Evolutionary conservation across 2,113 vertebrate species (phyloP).

Genomic region (Pagrus major): DNA sequence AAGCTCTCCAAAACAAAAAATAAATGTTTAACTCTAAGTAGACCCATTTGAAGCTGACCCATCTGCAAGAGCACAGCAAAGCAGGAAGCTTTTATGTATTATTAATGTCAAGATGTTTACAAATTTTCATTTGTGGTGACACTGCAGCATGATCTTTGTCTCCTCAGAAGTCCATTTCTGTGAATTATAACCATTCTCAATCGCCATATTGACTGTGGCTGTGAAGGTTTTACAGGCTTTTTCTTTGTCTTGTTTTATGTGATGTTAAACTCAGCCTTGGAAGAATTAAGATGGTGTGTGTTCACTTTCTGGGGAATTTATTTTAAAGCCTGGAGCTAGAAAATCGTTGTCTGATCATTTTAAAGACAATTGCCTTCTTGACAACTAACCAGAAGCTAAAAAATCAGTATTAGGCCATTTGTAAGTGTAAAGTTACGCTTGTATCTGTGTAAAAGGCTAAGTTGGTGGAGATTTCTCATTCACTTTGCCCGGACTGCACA

Average conservation of each 20-base stretch:
- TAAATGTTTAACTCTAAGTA: not conserved
- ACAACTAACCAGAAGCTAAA: not conserved
- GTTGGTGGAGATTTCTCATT: not conserved
- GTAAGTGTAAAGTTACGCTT: not conserved
- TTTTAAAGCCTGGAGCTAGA: not conserved
- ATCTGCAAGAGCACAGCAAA: not conserved
- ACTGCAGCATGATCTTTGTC: not conserved
- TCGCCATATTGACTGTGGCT: not conserved
- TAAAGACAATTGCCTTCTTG: not conserved
- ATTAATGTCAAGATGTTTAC: slow-evolving; percentile 25
- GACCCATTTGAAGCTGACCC: not conserved
- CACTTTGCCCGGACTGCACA: not conserved
- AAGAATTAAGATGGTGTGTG: not conserved
- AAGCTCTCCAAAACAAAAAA: slow-evolving; percentile 3
- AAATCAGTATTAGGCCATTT: not conserved
- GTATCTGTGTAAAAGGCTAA: not conserved
- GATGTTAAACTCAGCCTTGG: not conserved
- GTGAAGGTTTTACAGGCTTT: not conserved
- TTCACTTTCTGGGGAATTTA: not conserved
- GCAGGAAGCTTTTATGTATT: slow-evolving; percentile 25
- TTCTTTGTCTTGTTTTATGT: not conserved
- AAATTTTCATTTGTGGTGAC: slow-evolving; percentile 11
- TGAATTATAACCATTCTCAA: not conserved
- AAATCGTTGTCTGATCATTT: not conserved
- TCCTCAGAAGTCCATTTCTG: not conserved